Percentiles rank a stretch among this genome's conserved stretches.
phyloP scores from a whole-genome alignment of 2,113 vertebrate species.

The Pituophis catenifer region DNA sequence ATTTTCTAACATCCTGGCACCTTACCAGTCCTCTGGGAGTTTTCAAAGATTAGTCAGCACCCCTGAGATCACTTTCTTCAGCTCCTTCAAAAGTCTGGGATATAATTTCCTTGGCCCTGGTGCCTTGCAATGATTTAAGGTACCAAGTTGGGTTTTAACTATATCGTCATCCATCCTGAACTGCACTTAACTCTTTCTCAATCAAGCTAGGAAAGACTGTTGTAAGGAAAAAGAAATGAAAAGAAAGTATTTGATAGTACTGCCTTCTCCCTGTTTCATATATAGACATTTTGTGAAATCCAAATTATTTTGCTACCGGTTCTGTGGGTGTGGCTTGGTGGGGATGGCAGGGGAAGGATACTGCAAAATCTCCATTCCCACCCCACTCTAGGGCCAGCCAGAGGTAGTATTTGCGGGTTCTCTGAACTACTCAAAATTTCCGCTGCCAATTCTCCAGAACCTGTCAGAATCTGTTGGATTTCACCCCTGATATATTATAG shows the following conservation, averaged over 20 bases:
- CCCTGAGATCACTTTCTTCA: not conserved
- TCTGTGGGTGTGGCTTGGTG: no score
- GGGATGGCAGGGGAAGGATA: no score
- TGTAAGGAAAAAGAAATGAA: not conserved
- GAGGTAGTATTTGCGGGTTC: no score
- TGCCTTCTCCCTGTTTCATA: not conserved
- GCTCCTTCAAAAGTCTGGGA: not conserved
- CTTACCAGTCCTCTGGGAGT: not conserved
- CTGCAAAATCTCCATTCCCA: no score
- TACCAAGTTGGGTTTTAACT: not conserved
- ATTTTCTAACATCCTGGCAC: not conserved
- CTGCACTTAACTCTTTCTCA: not conserved
- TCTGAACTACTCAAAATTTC: no score
- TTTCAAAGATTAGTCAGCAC: not conserved
- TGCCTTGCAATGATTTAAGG: not conserved
- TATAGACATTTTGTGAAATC: no score
- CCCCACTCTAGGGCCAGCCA: no score
- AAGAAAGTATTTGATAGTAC: not conserved
- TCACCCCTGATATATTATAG: no score
- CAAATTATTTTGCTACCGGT: no score
- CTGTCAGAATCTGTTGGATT: no score
- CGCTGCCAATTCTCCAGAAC: no score
- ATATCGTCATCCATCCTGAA: not conserved
- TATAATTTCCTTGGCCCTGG: not conserved
- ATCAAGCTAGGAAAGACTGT: not conserved